Evolutionary conservation across 2,888 invertebrate genomes (phyloP).

Genomic region (Lysandra coridon): DNA sequence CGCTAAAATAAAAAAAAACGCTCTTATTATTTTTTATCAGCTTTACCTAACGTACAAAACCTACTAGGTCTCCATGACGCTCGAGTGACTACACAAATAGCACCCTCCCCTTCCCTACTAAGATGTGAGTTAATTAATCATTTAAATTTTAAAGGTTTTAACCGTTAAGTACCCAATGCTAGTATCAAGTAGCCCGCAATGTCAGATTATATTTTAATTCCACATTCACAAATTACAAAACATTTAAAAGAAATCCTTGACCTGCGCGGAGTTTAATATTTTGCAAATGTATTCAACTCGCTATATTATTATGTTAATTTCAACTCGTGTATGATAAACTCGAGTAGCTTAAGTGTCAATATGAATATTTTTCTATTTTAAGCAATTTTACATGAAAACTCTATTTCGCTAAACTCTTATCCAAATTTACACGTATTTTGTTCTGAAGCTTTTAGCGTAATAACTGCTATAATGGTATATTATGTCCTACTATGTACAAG

Average conservation of each 20-base stretch:
- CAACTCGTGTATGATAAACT: slow-evolving; percentile 1
- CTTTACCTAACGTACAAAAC: too few species aligned
- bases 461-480: not conserved
- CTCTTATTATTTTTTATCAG: too few species aligned
- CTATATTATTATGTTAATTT: slow-evolving; percentile 21
- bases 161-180: not conserved
- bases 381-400: not conserved
- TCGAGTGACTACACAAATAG: too few species aligned
- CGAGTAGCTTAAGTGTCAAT: not conserved
- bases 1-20: too few species aligned
- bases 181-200: not conserved
- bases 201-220: not conserved
- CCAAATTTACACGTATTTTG: not conserved
- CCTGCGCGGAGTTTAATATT: slow-evolving; percentile 21
- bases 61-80: too few species aligned
- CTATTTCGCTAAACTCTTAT: not conserved
- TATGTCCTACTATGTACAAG: too few species aligned
- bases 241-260: slow-evolving; percentile 24
- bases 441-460: not conserved
- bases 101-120: too few species aligned
- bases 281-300: slow-evolving; percentile 28
- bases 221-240: slow-evolving; percentile 24
- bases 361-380: not conserved
- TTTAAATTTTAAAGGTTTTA: not conserved
- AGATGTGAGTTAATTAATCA: too few species aligned